Evolutionary conservation across 2,113 vertebrate genomes (phyloP).

Genomic region (Eleginops maclovinus): DNA sequence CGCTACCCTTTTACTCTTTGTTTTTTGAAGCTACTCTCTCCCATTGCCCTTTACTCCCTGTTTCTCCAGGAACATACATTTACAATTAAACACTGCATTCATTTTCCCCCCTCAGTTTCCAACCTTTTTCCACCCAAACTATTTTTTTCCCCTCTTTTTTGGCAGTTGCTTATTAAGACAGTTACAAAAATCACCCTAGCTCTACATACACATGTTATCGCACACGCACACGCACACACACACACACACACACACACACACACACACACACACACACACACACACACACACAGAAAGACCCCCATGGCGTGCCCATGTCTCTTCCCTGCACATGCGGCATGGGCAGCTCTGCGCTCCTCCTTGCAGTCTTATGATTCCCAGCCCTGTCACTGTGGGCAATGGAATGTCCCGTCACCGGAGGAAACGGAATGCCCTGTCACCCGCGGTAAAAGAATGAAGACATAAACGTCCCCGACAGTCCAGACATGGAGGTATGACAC

Average conservation of each 20-base stretch:
- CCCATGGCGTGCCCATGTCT: conserved; percentile 47
- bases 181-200: neutral
- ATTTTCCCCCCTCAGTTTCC: conserved; percentile 28
- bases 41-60: conserved; percentile 42
- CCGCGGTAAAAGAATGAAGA: conserved; percentile 59
- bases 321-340: conserved; percentile 36
- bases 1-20: conserved; percentile 56
- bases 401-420: conserved; percentile 53
- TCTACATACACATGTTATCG: conserved; percentile 19
- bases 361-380: conserved; percentile 60
- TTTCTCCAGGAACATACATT: conserved; percentile 43
- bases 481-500: conserved; percentile 65
- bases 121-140: too few species aligned
- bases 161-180: conserved; percentile 13
- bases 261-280: conserved; percentile 37
- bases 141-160: neutral
- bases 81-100: conserved; percentile 33
- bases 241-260: conserved; percentile 43
- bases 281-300: conserved; percentile 43
- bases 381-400: conserved; percentile 56
- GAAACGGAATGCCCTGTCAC: conserved; percentile 51
- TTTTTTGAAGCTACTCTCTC: conserved; percentile 33
- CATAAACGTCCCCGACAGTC: conserved; percentile 64
- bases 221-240: conserved; percentile 43
- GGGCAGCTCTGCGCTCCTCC: conserved; percentile 35